Evolutionary conservation across 2,113 vertebrate genomes (phyloP).

Genomic region (Mirza zaza): DNA sequence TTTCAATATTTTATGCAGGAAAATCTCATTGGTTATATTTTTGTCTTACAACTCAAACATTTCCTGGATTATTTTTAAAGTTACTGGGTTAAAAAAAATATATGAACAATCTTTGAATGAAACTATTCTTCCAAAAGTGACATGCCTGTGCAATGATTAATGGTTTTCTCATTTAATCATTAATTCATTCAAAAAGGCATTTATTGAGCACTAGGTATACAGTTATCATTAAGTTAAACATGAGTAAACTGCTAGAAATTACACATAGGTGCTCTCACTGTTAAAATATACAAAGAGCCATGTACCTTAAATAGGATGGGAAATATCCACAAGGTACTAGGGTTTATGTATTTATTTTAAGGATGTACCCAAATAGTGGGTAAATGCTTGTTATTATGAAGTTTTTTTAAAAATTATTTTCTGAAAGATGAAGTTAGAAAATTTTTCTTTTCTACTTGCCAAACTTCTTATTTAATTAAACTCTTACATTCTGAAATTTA

Average conservation of each 20-base stretch:
- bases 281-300: background rate
- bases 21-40: background rate
- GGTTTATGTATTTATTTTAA: background rate
- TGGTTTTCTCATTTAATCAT: background rate
- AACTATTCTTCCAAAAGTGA: background rate
- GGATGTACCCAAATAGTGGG: background rate
- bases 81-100: background rate
- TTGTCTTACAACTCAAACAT: background rate
- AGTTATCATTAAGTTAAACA: background rate
- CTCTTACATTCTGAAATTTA: background rate
- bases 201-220: background rate
- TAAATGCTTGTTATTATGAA: background rate
- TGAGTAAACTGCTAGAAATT: background rate
- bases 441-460: background rate
- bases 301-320: background rate
- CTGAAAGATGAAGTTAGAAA: background rate
- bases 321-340: background rate
- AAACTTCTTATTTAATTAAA: background rate
- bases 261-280: background rate
- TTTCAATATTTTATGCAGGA: constrained; percentile 32
- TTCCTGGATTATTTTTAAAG: background rate
- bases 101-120: background rate
- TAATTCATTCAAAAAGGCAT: background rate
- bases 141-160: background rate
- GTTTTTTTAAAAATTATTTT: background rate